Percentiles rank a stretch among this genome's conserved stretches.
phyloP scores from a whole-genome alignment of 2,113 vertebrate genomes.

The Nyctereutes procyonoides region DNA sequence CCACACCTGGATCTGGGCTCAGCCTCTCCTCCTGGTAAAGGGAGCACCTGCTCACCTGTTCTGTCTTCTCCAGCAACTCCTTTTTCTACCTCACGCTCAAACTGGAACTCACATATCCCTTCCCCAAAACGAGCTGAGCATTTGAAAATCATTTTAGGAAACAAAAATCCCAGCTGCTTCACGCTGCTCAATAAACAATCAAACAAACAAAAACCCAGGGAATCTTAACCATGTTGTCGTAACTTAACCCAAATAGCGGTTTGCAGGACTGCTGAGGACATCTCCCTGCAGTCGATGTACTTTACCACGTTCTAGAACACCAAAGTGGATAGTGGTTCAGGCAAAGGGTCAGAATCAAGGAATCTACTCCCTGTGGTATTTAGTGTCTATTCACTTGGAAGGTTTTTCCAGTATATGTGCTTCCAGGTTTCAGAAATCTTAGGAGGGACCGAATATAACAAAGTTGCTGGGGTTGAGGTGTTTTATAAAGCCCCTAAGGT shows the following conservation, averaged over 20 bases:
- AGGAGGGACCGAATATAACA: neutral
- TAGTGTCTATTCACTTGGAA: conserved; percentile 13
- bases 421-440: neutral
- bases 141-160: neutral
- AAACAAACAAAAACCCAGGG: neutral
- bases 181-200: neutral
- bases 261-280: neutral
- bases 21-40: neutral
- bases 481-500: neutral
- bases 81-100: neutral
- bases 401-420: neutral
- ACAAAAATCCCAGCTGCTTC: neutral
- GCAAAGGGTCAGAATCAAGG: neutral
- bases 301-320: neutral
- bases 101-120: neutral
- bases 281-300: neutral
- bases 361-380: neutral
- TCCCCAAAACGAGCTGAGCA: neutral
- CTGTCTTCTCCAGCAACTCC: neutral
- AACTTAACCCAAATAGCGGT: neutral
- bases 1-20: neutral
- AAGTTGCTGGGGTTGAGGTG: neutral
- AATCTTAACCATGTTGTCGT: neutral
- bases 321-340: neutral
- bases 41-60: neutral